Conservation (phyloP, 2,113 vertebrate species). For the Burhinus bistriatus region DNA sequence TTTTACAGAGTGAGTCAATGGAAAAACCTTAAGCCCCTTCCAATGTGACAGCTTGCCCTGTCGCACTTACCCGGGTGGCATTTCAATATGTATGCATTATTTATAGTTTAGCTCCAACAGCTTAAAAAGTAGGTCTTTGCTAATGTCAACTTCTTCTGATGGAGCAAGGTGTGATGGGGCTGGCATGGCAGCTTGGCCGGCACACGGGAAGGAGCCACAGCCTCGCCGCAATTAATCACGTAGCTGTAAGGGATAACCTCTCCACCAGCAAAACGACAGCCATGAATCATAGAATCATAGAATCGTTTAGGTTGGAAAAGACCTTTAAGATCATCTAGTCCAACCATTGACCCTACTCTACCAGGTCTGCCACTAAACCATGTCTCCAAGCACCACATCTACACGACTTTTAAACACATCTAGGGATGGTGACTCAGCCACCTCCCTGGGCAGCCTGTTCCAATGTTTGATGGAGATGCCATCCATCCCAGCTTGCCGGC, state of each 20-base stretch:
- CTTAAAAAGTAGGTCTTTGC: background rate
- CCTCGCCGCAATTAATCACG: fast-evolving
- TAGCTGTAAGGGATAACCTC: background rate
- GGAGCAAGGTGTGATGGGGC: background rate
- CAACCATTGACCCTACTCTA: too few relatives aligned
- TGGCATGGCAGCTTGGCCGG: background rate
- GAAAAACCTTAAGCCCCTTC: background rate
- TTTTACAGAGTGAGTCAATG: background rate
- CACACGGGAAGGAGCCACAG: background rate
- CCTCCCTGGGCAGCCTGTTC: too few relatives aligned
- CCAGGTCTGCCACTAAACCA: too few relatives aligned
- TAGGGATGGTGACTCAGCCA: too few relatives aligned
- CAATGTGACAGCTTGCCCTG: background rate
- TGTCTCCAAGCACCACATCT: too few relatives aligned
- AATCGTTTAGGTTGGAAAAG: too few relatives aligned
- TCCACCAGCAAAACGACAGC: background rate
- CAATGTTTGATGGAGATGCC: too few relatives aligned
- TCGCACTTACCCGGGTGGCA: background rate
- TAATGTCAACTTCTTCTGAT: background rate
- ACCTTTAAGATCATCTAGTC: too few relatives aligned
- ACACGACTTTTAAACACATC: too few relatives aligned
- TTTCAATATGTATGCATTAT: background rate
- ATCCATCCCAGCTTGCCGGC: too few relatives aligned
- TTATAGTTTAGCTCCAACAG: background rate
- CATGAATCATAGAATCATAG: too few relatives aligned